A percentile compares a stretch with the other conserved stretches of the same genome.
phyloP scores from a whole-genome alignment of 1,140 invertebrate species.

The Tetramorium simillimum region DNA sequence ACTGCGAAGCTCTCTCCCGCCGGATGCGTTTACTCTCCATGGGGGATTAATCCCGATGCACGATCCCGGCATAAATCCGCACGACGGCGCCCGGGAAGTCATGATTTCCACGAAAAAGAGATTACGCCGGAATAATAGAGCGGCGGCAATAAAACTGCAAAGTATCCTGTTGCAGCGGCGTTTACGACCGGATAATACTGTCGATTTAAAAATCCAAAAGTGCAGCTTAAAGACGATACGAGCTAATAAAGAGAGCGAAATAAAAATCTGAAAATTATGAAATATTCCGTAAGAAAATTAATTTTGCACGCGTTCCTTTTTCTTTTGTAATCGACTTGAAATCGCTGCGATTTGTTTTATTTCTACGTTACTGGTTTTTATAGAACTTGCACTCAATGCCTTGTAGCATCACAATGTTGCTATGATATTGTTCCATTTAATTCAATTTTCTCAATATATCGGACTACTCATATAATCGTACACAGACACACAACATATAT shows the following conservation, averaged over 20 bases:
- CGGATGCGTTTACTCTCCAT: neutral
- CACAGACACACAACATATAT: neutral
- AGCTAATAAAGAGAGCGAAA: neutral
- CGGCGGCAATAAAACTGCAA: neutral
- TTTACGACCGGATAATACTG: slow-evolving; percentile 6
- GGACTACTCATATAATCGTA: neutral
- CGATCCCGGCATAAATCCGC: neutral
- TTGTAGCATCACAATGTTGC: neutral
- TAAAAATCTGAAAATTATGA: neutral
- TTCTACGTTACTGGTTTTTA: neutral
- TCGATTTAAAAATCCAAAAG: slow-evolving; percentile 12
- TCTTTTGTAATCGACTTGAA: neutral
- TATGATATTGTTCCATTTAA: neutral
- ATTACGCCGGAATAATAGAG: slow-evolving; percentile 23
- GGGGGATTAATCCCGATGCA: slow-evolving; percentile 12
- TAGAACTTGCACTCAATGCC: neutral
- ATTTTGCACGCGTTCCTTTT: neutral
- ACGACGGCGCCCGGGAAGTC: neutral
- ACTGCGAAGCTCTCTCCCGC: neutral
- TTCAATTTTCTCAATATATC: slow-evolving; percentile 10
- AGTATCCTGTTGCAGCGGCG: neutral
- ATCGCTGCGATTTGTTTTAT: neutral
- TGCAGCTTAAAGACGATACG: neutral
- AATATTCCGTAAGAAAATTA: neutral
- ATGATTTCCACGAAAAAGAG: slow-evolving; percentile 21